Conservation (phyloP, 2,113 vertebrate species). For the Panthera tigris region DNA sequence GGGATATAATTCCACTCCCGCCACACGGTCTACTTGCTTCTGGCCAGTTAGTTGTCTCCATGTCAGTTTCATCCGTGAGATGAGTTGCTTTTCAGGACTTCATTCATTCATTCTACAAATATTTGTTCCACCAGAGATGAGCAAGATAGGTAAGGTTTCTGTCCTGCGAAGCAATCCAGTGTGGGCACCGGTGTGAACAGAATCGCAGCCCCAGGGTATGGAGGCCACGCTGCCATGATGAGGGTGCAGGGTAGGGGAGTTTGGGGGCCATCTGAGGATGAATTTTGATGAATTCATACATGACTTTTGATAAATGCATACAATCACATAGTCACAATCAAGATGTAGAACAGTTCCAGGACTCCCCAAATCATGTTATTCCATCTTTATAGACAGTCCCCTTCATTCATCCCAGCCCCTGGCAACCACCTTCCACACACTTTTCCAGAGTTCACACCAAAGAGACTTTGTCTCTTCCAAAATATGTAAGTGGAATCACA, state of each 20-base stretch:
- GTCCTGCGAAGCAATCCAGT: neutral
- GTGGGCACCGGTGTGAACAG: neutral
- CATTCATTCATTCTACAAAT: neutral
- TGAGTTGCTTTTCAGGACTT: neutral
- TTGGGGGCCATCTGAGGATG: neutral
- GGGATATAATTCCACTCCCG: neutral
- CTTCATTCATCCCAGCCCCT: neutral
- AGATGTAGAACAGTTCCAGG: neutral
- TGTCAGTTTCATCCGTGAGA: neutral
- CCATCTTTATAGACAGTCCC: too few relatives aligned
- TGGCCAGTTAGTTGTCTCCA: neutral
- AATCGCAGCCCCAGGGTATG: fast-evolving
- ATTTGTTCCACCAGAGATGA: neutral
- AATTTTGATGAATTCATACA: neutral
- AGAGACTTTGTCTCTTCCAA: neutral
- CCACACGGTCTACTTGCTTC: neutral
- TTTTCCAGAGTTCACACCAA: neutral
- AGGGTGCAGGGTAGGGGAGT: neutral
- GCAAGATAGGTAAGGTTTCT: neutral
- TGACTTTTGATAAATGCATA: neutral
- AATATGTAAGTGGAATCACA: neutral
- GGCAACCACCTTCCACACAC: neutral
- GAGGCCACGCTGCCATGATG: neutral
- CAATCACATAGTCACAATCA: neutral
- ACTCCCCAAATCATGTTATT: neutral